Evolutionary conservation across 2,797 vertebrate species (phyloP), one percentile per base, ranked within the genome.

Genomic region (Lithobates sylvaticus): DNA sequence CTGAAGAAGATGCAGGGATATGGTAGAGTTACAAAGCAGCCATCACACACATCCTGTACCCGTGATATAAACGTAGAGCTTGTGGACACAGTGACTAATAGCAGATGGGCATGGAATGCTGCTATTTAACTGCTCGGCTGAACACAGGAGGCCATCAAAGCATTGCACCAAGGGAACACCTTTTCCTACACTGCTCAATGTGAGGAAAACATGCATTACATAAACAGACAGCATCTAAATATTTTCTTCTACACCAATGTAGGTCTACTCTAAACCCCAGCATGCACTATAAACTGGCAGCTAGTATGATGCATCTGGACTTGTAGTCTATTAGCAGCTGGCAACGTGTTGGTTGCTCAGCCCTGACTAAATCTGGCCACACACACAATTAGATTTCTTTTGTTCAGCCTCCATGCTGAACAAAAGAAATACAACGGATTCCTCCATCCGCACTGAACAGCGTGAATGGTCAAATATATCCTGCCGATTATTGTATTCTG

Each of bases 21-120:
- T 7, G 79, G 89, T 86, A 92, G 92, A 75, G 84, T 94, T 95
- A 96, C 95, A 94, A 91, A 89, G 81, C 86, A 78, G 80, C 85
- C 85, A 78, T 83, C 80, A 83, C 54, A 73, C 29, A 58, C 78
- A 70, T 72, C 50, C 69, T 83, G 81, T 61, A 87, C 75, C 65
- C 26, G 50, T 68, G 86, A 83, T 83, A 76, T 44, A 83, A 83
- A 72, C 23, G 74, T 61, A 71, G 50, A 65, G 80, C 67, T 83
- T 83, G 70, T 44, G 58, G 76, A 84, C 76, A 74, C 34, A 67
- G 81, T 87, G 61, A 87, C 86, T 87, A 83, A 83, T 78, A 65
- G 71, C 70, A 54, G 76, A 84, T 80, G 81, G 81, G 79, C 39
- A 36, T 44, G 65, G 64, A 80, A 75, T 68, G 70, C 70, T 26